Conservation (phyloP, 2,113 vertebrate species). For the Xenopus tropicalis region DNA sequence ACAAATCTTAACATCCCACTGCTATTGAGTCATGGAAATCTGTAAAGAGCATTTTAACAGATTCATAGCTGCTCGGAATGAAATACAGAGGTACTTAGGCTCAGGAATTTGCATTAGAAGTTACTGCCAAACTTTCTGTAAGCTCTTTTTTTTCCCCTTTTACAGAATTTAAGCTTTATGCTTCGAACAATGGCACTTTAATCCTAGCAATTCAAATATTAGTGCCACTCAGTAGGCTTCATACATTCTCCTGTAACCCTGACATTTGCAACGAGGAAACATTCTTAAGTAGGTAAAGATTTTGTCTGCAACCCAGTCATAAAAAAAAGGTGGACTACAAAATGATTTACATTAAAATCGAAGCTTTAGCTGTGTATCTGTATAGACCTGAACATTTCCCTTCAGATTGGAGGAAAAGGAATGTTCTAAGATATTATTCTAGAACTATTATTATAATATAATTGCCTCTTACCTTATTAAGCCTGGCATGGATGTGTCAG, state of each 20-base stretch:
- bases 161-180: conserved; percentile 37
- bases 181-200: conserved; percentile 37
- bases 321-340: neutral
- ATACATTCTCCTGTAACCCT: conserved; percentile 1
- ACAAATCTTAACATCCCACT: conserved; percentile 39
- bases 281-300: neutral
- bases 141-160: conserved; percentile 26
- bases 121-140: conserved; percentile 42
- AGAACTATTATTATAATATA: too few relatives aligned
- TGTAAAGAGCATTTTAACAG: conserved; percentile 33
- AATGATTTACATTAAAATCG: too few relatives aligned
- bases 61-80: conserved; percentile 36
- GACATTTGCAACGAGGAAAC: neutral
- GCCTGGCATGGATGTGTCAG: too few relatives aligned
- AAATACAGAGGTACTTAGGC: conserved; percentile 34
- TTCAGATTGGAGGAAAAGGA: too few relatives aligned
- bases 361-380: too few relatives aligned
- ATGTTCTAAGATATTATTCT: too few relatives aligned
- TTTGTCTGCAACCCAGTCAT: neutral
- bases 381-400: too few relatives aligned
- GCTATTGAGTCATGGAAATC: conserved; percentile 41
- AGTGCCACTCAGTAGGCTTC: conserved; percentile 13
- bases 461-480: too few relatives aligned
- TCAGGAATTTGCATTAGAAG: conserved; percentile 41
- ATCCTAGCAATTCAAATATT: conserved; percentile 25